phyloP scores from a whole-genome alignment of 2,888 invertebrate genomes.

The Drepana falcataria region DNA sequence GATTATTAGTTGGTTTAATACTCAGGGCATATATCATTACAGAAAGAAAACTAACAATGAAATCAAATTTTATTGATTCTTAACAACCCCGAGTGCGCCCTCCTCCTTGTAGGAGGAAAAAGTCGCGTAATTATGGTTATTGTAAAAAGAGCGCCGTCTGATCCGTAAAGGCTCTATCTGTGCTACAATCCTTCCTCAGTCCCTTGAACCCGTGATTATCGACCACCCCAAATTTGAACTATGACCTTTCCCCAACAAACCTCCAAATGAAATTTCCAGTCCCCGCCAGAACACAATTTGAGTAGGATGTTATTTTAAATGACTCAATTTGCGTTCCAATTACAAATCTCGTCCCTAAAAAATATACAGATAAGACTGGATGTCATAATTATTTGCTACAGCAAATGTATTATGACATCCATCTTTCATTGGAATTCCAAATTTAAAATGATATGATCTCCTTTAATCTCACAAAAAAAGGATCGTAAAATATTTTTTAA shows the following conservation, averaged over 20 bases:
- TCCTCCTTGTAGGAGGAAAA: slow-evolving; percentile 10
- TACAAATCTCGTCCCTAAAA: neutral
- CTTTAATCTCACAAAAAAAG: too few species aligned
- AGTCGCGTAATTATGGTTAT: slow-evolving; percentile 44
- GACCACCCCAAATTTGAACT: slow-evolving; percentile 55
- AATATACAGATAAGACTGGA: neutral
- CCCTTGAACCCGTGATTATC: slow-evolving; percentile 48
- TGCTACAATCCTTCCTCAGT: slow-evolving; percentile 32
- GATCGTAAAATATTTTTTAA: too few species aligned
- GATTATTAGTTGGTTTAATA: too few species aligned
- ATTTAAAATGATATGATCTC: too few species aligned
- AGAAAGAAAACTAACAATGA: too few species aligned
- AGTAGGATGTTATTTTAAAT: slow-evolving; percentile 13
- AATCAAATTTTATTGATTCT: slow-evolving; percentile 15
- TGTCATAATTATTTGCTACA: too few species aligned
- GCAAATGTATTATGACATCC: too few species aligned
- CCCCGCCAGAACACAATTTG: slow-evolving; percentile 23
- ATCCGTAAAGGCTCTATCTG: slow-evolving; percentile 23
- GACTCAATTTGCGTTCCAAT: slow-evolving; percentile 2
- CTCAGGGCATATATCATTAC: too few species aligned
- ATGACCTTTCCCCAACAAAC: slow-evolving; percentile 48
- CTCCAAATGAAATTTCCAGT: slow-evolving; percentile 32
- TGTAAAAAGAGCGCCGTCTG: slow-evolving; percentile 18
- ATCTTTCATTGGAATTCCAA: too few species aligned
- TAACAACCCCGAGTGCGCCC: slow-evolving; percentile 26